phyloP scores from a whole-genome alignment of 2,888 invertebrate species.

The Chalcis sispes region DNA sequence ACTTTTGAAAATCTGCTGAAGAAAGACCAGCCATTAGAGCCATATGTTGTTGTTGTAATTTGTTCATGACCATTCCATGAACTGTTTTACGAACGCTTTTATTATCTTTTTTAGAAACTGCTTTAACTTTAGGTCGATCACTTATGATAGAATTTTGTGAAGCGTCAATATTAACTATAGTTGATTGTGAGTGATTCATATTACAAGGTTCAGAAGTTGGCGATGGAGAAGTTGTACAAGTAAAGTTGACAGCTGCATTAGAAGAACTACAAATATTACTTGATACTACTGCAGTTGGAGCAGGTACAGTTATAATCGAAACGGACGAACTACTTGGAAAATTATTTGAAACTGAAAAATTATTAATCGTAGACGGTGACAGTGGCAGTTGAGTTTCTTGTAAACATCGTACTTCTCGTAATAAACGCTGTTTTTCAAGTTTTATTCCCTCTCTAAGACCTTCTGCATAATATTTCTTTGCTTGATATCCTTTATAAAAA shows the following conservation, averaged over 20 bases:
- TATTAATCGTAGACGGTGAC: constrained; percentile 64
- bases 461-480: constrained; percentile 63
- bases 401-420: constrained; percentile 51
- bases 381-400: constrained; percentile 61
- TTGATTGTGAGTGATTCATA: constrained; percentile 71
- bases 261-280: constrained; percentile 57
- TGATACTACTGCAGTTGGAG: constrained; percentile 60
- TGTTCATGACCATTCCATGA: constrained; percentile 66
- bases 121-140: constrained; percentile 90
- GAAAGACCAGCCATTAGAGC: constrained; percentile 72
- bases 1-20: constrained; percentile 61
- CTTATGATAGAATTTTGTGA: constrained; percentile 86
- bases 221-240: constrained; percentile 63
- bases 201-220: constrained; percentile 50
- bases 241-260: constrained; percentile 59
- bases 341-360: constrained; percentile 63
- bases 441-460: constrained; percentile 43
- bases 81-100: constrained; percentile 83
- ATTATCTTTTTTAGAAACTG: constrained; percentile 87
- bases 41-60: constrained; percentile 66
- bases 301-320: constrained; percentile 62
- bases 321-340: constrained; percentile 64
- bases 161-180: constrained; percentile 78
- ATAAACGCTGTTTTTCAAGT: constrained; percentile 48
- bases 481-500: constrained; percentile 76